Base-by-base conservation (phyloP, 2,113 vertebrate species). In the Boulengeromyrus knoepffleri region DNA sequence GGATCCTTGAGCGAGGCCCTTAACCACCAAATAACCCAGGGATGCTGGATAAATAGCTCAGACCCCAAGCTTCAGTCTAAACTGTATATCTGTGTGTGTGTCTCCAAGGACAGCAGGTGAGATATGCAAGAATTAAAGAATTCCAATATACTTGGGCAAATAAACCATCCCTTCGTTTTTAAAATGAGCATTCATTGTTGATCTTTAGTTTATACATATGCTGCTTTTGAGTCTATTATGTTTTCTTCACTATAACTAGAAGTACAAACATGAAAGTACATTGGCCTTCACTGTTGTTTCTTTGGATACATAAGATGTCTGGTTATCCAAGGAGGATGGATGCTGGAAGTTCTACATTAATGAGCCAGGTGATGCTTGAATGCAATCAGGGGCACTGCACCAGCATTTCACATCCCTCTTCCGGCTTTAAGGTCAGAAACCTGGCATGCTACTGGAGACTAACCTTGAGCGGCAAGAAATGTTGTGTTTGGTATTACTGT, bases 381-480 rank as follows among this genome's bases (percentile, higher is more conserved):
- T 42, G 15, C 24, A 86, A 66, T 17, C 85, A n/a, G 62, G 46
- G 24, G 46, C 47, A 17, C 62, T n/a, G 19, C 6, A 56, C 27
- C 49, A 9, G 47, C 5, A 49, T 88, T 77, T 39, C 66, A 42
- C 17, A 13, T 80, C 85, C 77, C 36, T 45, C 5, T 53, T 49
- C 89, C 56, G 58, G 49, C 74, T 46, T 47, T 85, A 90, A 56
- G 85, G 56, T 19, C 19, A 62, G 46, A 50, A 80, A 52, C 49
- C 31, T 27, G 50, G 31, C 70, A 27, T 49, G 47, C 58, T 39
- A 31, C 80, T 31, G 56, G 21, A 36, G 31, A 50, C 46, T 56
- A 80, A 80, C 85, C 89, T 90, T 80, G 89, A 42, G 85, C 85
- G 1, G 58, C 62, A 77, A 31, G 47, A 88, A 88, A 39, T 77